These are phyloP conservation scores for Timandra comae DNA, from an alignment of 2,888 invertebrate genomes.

Conservation along the genomic window DNA sequence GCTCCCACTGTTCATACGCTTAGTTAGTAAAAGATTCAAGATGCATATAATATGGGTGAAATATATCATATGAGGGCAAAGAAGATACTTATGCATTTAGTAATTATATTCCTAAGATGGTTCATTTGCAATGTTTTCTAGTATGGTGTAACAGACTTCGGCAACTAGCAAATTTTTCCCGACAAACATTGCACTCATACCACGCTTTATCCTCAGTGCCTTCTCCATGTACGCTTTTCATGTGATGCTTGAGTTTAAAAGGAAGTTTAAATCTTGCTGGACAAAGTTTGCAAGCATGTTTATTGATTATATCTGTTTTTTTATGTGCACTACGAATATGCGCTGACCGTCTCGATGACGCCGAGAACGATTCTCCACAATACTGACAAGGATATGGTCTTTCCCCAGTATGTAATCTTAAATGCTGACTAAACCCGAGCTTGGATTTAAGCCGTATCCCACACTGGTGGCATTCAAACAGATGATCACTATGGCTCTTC, in stretches of 20 bases:
- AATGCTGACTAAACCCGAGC: constrained; percentile 52
- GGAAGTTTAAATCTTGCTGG: constrained; percentile 52
- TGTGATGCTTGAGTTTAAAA: constrained; percentile 43
- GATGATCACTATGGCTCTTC: constrained; percentile 37
- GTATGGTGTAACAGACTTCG: constrained; percentile 48
- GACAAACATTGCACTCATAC: constrained; percentile 45
- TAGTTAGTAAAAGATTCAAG: too few relatives aligned
- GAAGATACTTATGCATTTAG: too few relatives aligned
- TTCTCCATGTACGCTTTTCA: constrained; percentile 35
- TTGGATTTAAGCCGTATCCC: constrained; percentile 44
- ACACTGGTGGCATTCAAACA: constrained; percentile 47
- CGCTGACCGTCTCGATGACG: constrained; percentile 56
- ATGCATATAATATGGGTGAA: too few relatives aligned
- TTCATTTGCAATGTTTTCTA: too few relatives aligned
- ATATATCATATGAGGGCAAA: too few relatives aligned
- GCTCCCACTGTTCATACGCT: too few relatives aligned
- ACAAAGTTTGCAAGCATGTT: constrained; percentile 46
- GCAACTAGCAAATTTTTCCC: constrained; percentile 45
- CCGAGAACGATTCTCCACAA: constrained; percentile 54
- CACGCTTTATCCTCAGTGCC: constrained; percentile 18
- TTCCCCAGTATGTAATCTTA: constrained; percentile 60
- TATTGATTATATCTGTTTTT: constrained; percentile 30
- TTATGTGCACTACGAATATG: constrained; percentile 49
- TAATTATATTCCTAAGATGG: too few relatives aligned
- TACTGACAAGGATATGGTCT: constrained; percentile 48